These are phyloP conservation scores for Promerops cafer DNA, from an alignment of 2,113 vertebrate species.

Conservation along the genomic window DNA sequence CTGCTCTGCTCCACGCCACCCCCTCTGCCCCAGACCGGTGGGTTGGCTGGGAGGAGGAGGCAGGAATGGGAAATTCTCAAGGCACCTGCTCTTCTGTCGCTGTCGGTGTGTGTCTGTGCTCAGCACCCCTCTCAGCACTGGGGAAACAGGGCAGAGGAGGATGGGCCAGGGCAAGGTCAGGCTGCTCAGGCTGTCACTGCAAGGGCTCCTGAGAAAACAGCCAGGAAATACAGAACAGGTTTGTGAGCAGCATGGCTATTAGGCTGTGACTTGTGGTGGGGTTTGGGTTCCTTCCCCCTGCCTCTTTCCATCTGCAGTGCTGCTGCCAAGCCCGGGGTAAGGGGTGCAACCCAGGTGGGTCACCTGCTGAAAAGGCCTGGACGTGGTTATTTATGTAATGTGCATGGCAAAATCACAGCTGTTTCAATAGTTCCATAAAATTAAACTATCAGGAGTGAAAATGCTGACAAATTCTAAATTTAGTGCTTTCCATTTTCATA, in stretches of 20 bases:
- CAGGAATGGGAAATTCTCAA: not conserved
- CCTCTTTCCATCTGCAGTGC: not conserved
- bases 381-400: fast-evolving
- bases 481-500: not conserved
- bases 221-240: not conserved
- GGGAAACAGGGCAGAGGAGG: not conserved
- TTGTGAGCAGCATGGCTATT: not conserved
- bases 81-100: not conserved
- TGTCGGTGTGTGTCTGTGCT: not conserved
- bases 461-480: not conserved
- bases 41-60: fast-evolving
- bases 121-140: fast-evolving
- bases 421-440: not conserved
- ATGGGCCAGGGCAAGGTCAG: not conserved
- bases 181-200: not conserved
- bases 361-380: not conserved
- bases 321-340: not conserved
- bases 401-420: not conserved
- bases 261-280: fast-evolving
- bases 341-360: fast-evolving
- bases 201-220: not conserved
- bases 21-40: fast-evolving
- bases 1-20: fast-evolving
- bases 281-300: fast-evolving
- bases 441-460: not conserved